A percentile compares a stretch with the other conserved stretches of the same genome.
Evolutionary conservation across 1,140 invertebrate genomes (phyloP).

Genomic region (Samia ricini): DNA sequence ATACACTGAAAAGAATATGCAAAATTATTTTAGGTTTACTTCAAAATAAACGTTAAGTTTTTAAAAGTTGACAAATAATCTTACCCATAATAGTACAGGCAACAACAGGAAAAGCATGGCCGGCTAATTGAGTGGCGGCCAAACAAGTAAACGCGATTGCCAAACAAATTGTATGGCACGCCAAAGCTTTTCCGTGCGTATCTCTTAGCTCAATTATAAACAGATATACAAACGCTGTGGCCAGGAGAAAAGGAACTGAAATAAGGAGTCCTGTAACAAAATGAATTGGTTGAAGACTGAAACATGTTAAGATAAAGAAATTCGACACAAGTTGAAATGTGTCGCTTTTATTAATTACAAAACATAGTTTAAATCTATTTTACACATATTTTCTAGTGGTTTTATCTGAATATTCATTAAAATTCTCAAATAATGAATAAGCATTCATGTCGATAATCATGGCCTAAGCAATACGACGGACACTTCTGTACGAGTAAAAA

Average conservation of each 20-base stretch:
- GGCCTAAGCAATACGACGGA: background rate
- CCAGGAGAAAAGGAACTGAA: constrained; percentile 75
- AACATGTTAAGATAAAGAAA: too few species aligned
- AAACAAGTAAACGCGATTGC: constrained; percentile 71
- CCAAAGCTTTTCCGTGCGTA: constrained; percentile 77
- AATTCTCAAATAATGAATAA: too few species aligned
- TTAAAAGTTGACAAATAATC: constrained; percentile 7
- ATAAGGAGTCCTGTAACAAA: constrained; percentile 69
- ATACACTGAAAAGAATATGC: constrained; percentile 75
- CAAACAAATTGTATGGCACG: constrained; percentile 72
- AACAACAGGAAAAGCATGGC: constrained; percentile 45
- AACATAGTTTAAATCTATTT: too few species aligned
- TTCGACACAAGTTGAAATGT: too few species aligned
- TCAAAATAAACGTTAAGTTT: background rate
- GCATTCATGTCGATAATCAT: background rate
- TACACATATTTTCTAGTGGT: too few species aligned
- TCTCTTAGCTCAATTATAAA: constrained; percentile 76
- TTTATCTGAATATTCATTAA: too few species aligned
- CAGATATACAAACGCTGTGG: constrained; percentile 75
- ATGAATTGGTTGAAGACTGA: background rate
- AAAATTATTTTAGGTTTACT: constrained; percentile 7
- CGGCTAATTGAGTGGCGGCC: constrained; percentile 60
- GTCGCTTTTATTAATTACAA: too few species aligned
- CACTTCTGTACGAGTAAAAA: background rate
- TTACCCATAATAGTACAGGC: constrained; percentile 74